Percentiles rank a stretch among this genome's conserved stretches.
Conservation (phyloP, 2,797 vertebrate genomes). For the Myripristis murdjan region DNA sequence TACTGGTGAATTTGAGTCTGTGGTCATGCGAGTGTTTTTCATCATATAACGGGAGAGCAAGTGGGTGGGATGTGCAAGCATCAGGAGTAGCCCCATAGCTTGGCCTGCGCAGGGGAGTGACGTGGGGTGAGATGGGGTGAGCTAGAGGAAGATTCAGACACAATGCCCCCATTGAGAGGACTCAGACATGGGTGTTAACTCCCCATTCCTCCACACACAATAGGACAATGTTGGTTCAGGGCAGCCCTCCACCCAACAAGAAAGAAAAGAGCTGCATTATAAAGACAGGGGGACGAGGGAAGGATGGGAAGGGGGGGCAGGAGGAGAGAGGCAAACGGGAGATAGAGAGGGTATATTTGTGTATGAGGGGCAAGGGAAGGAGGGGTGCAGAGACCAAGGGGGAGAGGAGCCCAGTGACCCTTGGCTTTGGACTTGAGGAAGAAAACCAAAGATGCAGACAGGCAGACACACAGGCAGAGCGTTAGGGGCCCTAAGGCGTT, state of each 20-base stretch:
- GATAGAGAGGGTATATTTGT: conserved; percentile 73
- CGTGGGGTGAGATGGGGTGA: conserved; percentile 73
- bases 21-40: conserved; percentile 61
- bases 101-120: conserved; percentile 51
- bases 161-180: conserved; percentile 87
- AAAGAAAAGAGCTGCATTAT: conserved; percentile 84
- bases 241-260: conserved; percentile 73
- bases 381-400: conserved; percentile 34
- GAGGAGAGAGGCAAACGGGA: conserved; percentile 50
- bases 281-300: conserved; percentile 65
- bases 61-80: conserved; percentile 25
- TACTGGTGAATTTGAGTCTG: conserved; percentile 56
- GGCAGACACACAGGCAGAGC: conserved; percentile 13
- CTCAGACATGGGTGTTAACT: conserved; percentile 85
- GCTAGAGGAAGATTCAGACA: conserved; percentile 85
- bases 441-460: conserved; percentile 46
- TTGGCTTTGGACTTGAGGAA: conserved; percentile 83
- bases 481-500: not conserved
- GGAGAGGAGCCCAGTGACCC: conserved; percentile 61
- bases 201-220: conserved; percentile 86
- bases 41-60: conserved; percentile 35
- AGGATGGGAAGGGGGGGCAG: conserved; percentile 30
- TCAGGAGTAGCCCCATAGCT: conserved; percentile 47
- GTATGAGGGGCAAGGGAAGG: conserved; percentile 44
- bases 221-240: conserved; percentile 86